Base-by-base conservation (phyloP, 53 echinoderm and acorn worm genomes). In the Echinarachnius parma region DNA sequence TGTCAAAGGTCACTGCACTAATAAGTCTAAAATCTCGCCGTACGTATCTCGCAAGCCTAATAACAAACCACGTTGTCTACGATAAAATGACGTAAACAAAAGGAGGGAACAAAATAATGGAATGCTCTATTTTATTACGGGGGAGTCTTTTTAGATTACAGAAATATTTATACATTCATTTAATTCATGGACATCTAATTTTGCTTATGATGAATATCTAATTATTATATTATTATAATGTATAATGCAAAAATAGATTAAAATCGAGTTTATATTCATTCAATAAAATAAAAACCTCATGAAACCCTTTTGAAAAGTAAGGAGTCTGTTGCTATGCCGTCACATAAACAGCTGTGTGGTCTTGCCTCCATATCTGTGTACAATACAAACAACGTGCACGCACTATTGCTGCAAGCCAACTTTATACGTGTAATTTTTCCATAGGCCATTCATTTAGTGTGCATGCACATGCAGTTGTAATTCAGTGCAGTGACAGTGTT, bases 261-360 rank as follows among this genome's bases (percentile, higher is more conserved):
- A n/a, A n/a, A n/a, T n/a, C n/a, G n/a, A n/a, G n/a, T n/a, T n/a
- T n/a, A n/a, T n/a, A n/a, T n/a, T n/a, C n/a, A n/a, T n/a, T n/a
- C n/a, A n/a, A n/a, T n/a, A n/a, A n/a, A n/a, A n/a, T n/a, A n/a
- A n/a, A n/a, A n/a, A 50, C 7, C 9, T 33, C 18, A 3, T 69
- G 10, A 50, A 9, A 11, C 74, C 70, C 74, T 57, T 25, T 28
- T 3, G 22, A 56, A 27, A 16, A 72, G 20, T 72, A 28, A 2
- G 15, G 24, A 19, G 42, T 42, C 74, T 28, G 74, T 72, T 72
- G 74, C 74, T 72, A 72, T 72, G 74, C 74, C 74, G 57, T 37
- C 56, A 16, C 57, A 56, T 65, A 65, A 65, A 65, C 65, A 65
- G 65, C 64, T 64, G 47, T 25, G 47, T 4, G 4, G 34, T 34